Base-by-base conservation (phyloP, 2,888 invertebrate genomes). In the Andrena chrysosceles region DNA sequence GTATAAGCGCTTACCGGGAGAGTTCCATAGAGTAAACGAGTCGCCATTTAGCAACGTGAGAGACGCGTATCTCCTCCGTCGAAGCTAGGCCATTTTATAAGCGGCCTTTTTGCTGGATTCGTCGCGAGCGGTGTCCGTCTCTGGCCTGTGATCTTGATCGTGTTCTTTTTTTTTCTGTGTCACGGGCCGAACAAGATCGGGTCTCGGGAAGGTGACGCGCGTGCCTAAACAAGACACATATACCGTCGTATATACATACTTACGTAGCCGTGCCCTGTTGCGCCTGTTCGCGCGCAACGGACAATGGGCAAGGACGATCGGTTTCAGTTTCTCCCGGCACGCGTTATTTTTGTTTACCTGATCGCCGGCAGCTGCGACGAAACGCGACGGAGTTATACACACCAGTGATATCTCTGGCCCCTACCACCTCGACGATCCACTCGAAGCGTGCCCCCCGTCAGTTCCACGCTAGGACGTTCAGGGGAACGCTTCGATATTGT, bases 1-100 rank as follows among this genome's bases (percentile, higher is more conserved):
- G 35, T 35, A 8, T 83, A 87, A 88, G 85, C 77, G 87, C 86
- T 88, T 85, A 85, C 85, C 75, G 86, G 83, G 79, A 84, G 84
- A 83, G 84, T 79, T 81, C 79, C 81, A 82, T 59, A 64, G 85
- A 80, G 77, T 83, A 88, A 84, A 85, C 88, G 86, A 88, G 84
- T 85, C 80, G 86, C 84, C 75, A 69, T 86, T 85, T 88, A 86
- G 81, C 80, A 79, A 85, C 79, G 84, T 71, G 84, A 81, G 87
- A 80, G 82, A 84, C 73, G 73, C 66, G 75, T 69, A 66, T 77
- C n/a, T 68, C 31, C 42, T 35, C 35, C 42, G 42, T 71, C 54
- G 35, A 8, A 20, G 20, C 72, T 64, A 64, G 54, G 31, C 33
- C 33, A 26, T 56, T 33, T 29, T 10, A 2, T 42, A 60, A 23